phyloP scores from a whole-genome alignment of 2,888 invertebrate genomes.

The Odontomyia ornata region DNA sequence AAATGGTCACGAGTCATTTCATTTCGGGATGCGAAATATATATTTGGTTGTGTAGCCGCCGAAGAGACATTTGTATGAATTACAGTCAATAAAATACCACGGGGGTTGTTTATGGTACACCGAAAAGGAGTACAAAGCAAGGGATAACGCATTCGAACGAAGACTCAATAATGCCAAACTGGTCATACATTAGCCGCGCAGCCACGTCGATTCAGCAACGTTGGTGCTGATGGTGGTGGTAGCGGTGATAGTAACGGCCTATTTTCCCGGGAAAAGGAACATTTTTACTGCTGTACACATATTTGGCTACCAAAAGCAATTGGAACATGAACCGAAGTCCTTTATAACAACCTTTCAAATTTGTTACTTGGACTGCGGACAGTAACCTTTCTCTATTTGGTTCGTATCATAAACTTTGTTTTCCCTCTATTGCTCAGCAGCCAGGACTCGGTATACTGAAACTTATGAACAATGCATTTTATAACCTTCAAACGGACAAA shows the following conservation, averaged over 20 bases:
- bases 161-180: conserved; percentile 5
- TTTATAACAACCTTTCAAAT: conserved; percentile 26
- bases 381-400: conserved; percentile 38
- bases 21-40: conserved; percentile 45
- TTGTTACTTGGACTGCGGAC: conserved; percentile 28
- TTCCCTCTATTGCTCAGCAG: conserved; percentile 25
- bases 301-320: conserved; percentile 30
- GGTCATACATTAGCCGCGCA: conserved; percentile 29
- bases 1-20: conserved; percentile 45
- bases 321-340: conserved; percentile 1
- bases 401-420: conserved; percentile 37
- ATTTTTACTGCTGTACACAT: conserved; percentile 29
- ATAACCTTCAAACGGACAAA: conserved; percentile 36
- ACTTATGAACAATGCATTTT: conserved; percentile 30
- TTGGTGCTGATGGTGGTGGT: conserved; percentile 8
- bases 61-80: conserved; percentile 51
- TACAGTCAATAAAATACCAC: conserved; percentile 51
- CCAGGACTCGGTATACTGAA: not conserved
- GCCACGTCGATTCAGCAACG: not conserved
- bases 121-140: conserved; percentile 47
- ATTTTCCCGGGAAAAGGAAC: conserved; percentile 27
- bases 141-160: conserved; percentile 46
- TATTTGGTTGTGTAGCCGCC: conserved; percentile 36
- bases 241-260: conserved; percentile 27
- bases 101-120: conserved; percentile 51